phyloP scores from a whole-genome alignment of 2,113 vertebrate species.

The Varanus komodoensis region DNA sequence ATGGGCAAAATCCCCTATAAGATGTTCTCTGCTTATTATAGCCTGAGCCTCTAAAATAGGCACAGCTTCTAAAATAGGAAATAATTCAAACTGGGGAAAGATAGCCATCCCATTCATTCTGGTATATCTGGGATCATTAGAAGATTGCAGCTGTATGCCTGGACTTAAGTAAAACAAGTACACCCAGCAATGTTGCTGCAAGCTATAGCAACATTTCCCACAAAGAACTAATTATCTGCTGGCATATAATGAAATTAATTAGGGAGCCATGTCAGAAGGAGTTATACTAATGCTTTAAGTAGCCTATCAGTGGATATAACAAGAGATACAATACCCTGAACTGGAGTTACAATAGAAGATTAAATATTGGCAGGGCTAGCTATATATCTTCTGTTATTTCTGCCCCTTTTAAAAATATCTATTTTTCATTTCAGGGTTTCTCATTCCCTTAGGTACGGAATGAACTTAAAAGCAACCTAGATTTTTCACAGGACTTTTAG shows the following conservation, averaged over 20 bases:
- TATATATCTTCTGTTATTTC: constrained; percentile 73
- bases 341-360: constrained; percentile 62
- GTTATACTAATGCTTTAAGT: constrained; percentile 5
- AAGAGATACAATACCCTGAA: constrained; percentile 36
- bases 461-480: constrained; percentile 82
- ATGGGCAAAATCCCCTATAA: not conserved
- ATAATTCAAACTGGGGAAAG: not conserved
- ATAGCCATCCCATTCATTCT: not conserved
- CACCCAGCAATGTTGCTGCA: constrained; percentile 12
- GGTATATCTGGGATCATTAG: constrained; percentile 4
- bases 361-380: constrained; percentile 52
- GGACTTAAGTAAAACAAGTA: not conserved
- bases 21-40: not conserved
- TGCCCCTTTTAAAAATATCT: constrained; percentile 68
- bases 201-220: constrained; percentile 27
- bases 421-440: constrained; percentile 82
- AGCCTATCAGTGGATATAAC: constrained; percentile 25
- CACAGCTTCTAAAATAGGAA: not conserved
- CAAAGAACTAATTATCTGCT: constrained; percentile 46
- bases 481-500: constrained; percentile 82
- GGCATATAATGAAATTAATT: constrained; percentile 44
- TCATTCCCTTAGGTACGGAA: constrained; percentile 80
- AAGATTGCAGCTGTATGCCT: constrained; percentile 12
- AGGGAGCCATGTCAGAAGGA: constrained; percentile 30
- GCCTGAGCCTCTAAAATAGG: not conserved